Conservation (phyloP, 2,888 invertebrate genomes). For the Lepidocyrtinus sp. region DNA sequence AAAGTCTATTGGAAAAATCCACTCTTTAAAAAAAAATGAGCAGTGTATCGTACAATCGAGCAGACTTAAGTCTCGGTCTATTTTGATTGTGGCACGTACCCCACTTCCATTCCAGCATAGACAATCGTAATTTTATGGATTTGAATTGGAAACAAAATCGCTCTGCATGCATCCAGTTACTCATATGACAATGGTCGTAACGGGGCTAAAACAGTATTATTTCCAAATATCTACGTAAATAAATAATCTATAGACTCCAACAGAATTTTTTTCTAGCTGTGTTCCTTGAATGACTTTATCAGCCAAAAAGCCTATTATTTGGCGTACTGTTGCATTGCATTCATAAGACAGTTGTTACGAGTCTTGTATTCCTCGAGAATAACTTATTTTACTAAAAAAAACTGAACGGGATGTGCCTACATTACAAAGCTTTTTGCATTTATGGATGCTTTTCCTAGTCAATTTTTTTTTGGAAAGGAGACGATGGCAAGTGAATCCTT, state of each 20-base stretch:
- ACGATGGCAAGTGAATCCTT: too few species aligned
- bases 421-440: neutral
- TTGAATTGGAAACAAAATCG: neutral
- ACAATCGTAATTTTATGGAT: neutral
- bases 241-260: constrained; percentile 15
- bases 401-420: constrained; percentile 22
- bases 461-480: neutral
- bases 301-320: neutral
- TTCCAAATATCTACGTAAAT: neutral
- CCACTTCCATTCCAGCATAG: neutral
- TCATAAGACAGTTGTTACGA: constrained; percentile 26
- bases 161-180: neutral
- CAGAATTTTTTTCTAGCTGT: constrained; percentile 32
- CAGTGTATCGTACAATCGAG: neutral
- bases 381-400: neutral
- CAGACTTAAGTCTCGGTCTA: neutral
- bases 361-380: constrained; percentile 4
- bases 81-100: neutral
- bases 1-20: neutral
- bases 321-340: neutral
- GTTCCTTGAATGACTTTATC: constrained; percentile 38
- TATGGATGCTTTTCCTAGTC: neutral
- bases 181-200: neutral
- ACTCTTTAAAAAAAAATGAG: neutral
- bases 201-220: neutral